These are phyloP conservation scores for Darevskia mixta DNA, from an alignment of 2,797 vertebrate species.

Conservation along the genomic window DNA sequence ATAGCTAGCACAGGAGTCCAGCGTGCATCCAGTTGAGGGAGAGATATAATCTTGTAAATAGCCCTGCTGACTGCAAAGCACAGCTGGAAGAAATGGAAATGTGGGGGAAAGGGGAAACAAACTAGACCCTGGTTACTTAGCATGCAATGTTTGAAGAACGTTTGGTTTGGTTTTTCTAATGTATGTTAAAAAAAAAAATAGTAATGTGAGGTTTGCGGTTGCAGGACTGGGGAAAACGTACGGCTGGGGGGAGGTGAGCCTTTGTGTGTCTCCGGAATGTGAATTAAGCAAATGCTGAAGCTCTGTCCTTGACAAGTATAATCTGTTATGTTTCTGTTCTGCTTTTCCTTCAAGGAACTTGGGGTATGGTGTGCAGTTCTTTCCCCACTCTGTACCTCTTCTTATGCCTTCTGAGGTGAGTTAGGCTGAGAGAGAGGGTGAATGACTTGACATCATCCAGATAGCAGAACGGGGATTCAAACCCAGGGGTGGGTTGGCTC, in stretches of 20 bases:
- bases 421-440: background rate
- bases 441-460: background rate
- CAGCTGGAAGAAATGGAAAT: background rate
- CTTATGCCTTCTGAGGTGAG: background rate
- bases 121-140: background rate
- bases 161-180: background rate
- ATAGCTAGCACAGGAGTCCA: background rate
- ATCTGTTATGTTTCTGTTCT: background rate
- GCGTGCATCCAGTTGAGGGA: background rate
- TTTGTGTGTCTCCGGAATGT: background rate
- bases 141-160: slow-evolving; percentile 17
- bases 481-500: background rate
- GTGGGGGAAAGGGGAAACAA: background rate
- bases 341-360: no score
- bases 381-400: background rate
- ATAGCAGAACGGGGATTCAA: background rate
- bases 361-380: background rate
- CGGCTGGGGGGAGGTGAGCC: no score
- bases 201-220: slow-evolving; percentile 16
- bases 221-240: background rate
- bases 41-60: background rate
- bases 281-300: background rate
- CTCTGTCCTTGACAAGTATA: background rate
- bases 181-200: slow-evolving; percentile 19
- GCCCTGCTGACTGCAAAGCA: background rate